These are phyloP conservation scores for Parasteatoda lunata DNA, from an alignment of 2,888 invertebrate genomes.

Conservation along the genomic window DNA sequence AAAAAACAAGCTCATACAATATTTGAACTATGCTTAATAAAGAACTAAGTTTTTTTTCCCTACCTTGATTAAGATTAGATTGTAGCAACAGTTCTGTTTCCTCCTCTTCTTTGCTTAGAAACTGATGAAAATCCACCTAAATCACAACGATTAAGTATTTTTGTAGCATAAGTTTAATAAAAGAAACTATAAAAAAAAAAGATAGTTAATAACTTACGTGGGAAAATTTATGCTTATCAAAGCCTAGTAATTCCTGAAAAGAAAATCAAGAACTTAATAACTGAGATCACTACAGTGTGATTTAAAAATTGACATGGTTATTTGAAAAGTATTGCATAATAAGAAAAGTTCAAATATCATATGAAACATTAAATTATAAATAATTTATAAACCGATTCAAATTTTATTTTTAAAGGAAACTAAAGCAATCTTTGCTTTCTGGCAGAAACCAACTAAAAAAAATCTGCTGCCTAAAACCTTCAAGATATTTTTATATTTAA, in stretches of 20 bases:
- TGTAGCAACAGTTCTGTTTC: conserved; percentile 56
- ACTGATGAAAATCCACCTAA: conserved; percentile 48
- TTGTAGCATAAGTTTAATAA: not conserved
- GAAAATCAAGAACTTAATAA: not conserved
- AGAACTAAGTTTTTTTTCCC: not conserved
- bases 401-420: not conserved
- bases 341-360: too few species aligned
- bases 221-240: conserved; percentile 53
- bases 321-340: too few species aligned
- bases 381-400: too few species aligned
- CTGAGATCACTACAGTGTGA: not conserved
- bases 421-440: not conserved
- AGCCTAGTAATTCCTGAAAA: conserved; percentile 50
- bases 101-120: conserved; percentile 61
- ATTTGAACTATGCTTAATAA: not conserved
- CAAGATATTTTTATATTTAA: too few species aligned
- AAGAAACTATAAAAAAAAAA: not conserved
- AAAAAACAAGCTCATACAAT: too few species aligned
- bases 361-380: too few species aligned
- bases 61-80: conserved; percentile 53
- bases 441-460: not conserved
- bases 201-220: conserved; percentile 22
- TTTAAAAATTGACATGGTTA: too few species aligned
- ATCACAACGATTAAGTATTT: not conserved
- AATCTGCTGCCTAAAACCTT: too few species aligned